Conservation (phyloP, 2,113 vertebrate species). For the Rhodinocichla rosea region DNA sequence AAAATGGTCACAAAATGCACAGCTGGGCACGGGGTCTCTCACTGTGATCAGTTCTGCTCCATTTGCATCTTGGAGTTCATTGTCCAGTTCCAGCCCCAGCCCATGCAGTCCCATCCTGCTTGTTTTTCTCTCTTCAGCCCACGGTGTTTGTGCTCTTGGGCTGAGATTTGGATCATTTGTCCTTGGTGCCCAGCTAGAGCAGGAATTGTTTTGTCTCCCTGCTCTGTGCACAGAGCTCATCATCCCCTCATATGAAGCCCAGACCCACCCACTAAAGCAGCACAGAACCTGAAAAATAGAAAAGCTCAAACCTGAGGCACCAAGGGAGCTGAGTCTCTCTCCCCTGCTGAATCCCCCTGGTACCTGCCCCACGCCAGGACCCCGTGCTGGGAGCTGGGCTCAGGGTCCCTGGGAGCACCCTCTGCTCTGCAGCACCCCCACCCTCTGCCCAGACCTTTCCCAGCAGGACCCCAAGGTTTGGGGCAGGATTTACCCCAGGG, state of each 20-base stretch:
- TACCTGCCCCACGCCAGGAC: neutral
- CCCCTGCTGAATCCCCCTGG: neutral
- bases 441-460: accelerated
- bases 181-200: neutral
- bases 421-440: neutral
- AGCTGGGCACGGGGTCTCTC: accelerated
- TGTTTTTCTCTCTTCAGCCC: neutral
- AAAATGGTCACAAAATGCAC: neutral
- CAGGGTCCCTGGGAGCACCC: accelerated
- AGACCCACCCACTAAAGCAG: neutral
- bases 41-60: neutral
- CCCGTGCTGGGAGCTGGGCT: neutral
- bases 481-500: neutral
- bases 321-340: neutral
- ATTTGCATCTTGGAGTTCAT: neutral
- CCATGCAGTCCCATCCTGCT: neutral
- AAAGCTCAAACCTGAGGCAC: neutral
- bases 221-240: neutral
- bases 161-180: neutral
- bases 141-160: neutral
- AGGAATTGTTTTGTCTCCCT: neutral
- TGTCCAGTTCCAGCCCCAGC: neutral
- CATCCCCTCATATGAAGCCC: accelerated
- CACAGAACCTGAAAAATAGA: neutral
- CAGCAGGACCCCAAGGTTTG: neutral